phyloP scores from a whole-genome alignment of 2,113 vertebrate genomes.

The Asarcornis scutulata region DNA sequence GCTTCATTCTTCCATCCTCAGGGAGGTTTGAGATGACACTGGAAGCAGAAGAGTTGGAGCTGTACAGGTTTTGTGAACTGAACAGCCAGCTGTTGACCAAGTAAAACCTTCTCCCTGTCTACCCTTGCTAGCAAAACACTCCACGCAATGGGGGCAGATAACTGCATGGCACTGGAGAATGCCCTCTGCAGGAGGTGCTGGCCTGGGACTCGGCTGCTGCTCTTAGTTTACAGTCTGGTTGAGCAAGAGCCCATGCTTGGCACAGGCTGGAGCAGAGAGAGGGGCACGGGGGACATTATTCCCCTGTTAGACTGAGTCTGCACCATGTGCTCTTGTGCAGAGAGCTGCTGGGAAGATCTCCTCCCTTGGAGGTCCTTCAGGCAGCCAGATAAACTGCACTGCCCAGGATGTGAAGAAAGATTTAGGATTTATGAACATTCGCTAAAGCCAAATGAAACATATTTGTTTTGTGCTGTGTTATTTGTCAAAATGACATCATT shows the following conservation, averaged over 20 bases:
- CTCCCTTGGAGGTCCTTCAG: constrained; percentile 49
- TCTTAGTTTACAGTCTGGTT: not conserved
- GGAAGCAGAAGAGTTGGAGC: not conserved
- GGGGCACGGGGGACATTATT: not conserved
- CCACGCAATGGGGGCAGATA: not conserved
- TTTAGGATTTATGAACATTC: constrained; percentile 45
- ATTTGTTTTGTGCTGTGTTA: constrained; percentile 62
- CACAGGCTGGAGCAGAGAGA: not conserved
- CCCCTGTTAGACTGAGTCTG: not conserved
- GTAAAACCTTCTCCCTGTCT: not conserved
- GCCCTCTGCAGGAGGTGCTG: not conserved
- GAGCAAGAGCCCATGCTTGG: not conserved
- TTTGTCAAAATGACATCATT: constrained; percentile 68
- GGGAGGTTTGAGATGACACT: constrained; percentile 19
- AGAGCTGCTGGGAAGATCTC: constrained; percentile 59
- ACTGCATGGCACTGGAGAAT: not conserved
- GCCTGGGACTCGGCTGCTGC: not conserved
- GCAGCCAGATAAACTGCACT: constrained; percentile 51
- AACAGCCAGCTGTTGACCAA: constrained; percentile 11
- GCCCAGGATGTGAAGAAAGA: constrained; percentile 63
- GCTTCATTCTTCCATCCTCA: constrained; percentile 11
- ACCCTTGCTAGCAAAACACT: constrained; percentile 1
- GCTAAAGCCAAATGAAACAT: constrained; percentile 61
- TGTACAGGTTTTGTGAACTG: not conserved
- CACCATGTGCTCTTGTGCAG: not conserved